Percentiles rank a stretch among this genome's conserved stretches.
Conservation (phyloP, 2,888 invertebrate species). For the Drosophila kambysellisi region DNA sequence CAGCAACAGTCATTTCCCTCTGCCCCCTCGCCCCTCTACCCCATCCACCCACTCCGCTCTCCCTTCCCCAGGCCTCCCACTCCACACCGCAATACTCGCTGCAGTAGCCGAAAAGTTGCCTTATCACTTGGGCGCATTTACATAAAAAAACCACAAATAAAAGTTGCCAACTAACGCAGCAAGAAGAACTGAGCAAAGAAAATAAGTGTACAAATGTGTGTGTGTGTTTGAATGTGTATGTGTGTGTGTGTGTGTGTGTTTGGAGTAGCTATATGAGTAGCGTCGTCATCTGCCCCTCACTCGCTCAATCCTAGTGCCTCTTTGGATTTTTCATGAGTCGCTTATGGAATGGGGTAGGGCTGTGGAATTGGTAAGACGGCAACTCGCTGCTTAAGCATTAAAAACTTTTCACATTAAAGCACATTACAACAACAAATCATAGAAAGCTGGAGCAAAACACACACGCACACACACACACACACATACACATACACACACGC, state of each 20-base stretch:
- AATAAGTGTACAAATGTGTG: conserved; percentile 49
- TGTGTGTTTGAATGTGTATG: conserved; percentile 11
- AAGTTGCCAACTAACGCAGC: conserved; percentile 81
- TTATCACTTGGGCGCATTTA: conserved; percentile 81
- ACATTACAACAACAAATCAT: conserved; percentile 82
- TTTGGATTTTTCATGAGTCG: conserved; percentile 18
- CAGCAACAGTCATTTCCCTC: conserved; percentile 62
- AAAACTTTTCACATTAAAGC: conserved; percentile 81
- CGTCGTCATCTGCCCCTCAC: conserved; percentile 29
- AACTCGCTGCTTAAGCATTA: conserved; percentile 77
- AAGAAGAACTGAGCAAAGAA: conserved; percentile 66
- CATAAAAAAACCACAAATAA: conserved; percentile 81
- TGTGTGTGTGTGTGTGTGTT: conserved; percentile 10
- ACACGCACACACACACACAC: conserved; percentile 40
- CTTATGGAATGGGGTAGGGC: conserved; percentile 37
- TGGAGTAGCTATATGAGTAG: conserved; percentile 41
- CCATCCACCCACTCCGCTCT: neutral
- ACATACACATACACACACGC: conserved; percentile 20
- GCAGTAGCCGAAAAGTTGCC: conserved; percentile 80
- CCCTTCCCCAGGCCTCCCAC: neutral
- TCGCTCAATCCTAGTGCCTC: conserved; percentile 1
- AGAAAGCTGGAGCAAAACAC: conserved; percentile 59
- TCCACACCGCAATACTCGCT: conserved; percentile 22
- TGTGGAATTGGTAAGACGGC: conserved; percentile 26
- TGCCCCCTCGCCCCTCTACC: neutral